Percentiles rank a stretch among this genome's conserved stretches.
Conservation (phyloP, 30 jellyfish, hydroid and myxozoan species). For the Chrysaora quinquecirrha region DNA sequence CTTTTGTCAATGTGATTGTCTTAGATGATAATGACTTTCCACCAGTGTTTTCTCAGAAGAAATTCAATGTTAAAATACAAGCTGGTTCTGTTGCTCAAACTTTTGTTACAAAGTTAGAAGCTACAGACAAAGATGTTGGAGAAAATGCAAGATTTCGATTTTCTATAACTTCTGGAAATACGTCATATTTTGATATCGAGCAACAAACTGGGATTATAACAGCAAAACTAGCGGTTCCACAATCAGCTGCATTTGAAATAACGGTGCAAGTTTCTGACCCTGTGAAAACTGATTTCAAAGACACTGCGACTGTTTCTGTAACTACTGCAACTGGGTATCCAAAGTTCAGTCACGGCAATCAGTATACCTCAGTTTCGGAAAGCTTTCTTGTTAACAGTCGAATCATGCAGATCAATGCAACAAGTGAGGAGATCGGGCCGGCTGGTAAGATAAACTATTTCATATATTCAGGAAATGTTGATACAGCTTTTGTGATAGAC, state of each 20-base stretch:
- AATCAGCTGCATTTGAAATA: slow-evolving; percentile 24
- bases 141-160: slow-evolving; percentile 46
- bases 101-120: slow-evolving; percentile 60
- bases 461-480: slow-evolving; percentile 50
- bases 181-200: slow-evolving; percentile 53
- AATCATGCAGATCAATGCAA: slow-evolving; percentile 69
- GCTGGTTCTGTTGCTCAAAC: slow-evolving; percentile 55
- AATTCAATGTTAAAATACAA: slow-evolving; percentile 49
- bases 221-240: slow-evolving; percentile 14
- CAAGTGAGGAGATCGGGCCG: slow-evolving; percentile 63
- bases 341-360: slow-evolving; percentile 48
- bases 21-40: slow-evolving; percentile 75
- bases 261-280: slow-evolving; percentile 66
- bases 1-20: slow-evolving; percentile 52
- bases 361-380: slow-evolving; percentile 64
- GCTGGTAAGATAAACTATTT: slow-evolving; percentile 48
- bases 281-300: slow-evolving; percentile 30
- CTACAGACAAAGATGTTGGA: slow-evolving; percentile 63
- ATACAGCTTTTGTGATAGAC: slow-evolving; percentile 30
- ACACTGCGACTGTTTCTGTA: slow-evolving; percentile 70
- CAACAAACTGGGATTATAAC: slow-evolving; percentile 49
- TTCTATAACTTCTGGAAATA: slow-evolving; percentile 59
- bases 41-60: slow-evolving; percentile 61
- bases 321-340: slow-evolving; percentile 74
- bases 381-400: slow-evolving; percentile 54